phyloP scores from a whole-genome alignment of 2,113 vertebrate species.

The Cairina moschata region DNA sequence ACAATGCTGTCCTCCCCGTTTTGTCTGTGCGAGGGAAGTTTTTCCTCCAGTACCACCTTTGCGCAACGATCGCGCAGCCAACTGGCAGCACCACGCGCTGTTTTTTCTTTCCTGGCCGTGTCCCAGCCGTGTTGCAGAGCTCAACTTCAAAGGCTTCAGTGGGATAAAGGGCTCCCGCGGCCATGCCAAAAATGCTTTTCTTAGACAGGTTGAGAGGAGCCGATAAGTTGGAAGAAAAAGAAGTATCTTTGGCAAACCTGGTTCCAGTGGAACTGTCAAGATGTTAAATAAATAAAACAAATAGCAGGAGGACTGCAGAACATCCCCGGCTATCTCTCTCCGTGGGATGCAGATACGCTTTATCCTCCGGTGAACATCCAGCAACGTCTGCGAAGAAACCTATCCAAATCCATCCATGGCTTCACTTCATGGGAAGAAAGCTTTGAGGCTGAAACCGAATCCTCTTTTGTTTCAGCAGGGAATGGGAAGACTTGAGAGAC shows the following conservation, averaged over 20 bases:
- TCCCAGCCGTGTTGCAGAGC: background rate
- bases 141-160: constrained; percentile 10
- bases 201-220: constrained; percentile 16
- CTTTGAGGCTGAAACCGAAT: background rate
- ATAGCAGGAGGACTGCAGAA: background rate
- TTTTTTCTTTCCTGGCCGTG: background rate
- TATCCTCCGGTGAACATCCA: background rate
- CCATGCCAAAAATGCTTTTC: constrained; percentile 29
- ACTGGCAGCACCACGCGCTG: background rate
- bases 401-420: background rate
- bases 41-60: background rate
- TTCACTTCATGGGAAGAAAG: background rate
- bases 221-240: background rate
- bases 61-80: background rate
- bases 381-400: background rate
- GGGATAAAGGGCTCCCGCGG: background rate
- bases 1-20: background rate
- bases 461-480: background rate
- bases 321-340: background rate
- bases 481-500: background rate
- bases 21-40: background rate
- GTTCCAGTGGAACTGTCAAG: constrained; percentile 17
- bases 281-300: background rate
- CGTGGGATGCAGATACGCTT: background rate
- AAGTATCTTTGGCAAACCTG: background rate